Evolutionary conservation across 1,140 invertebrate species (phyloP).

Genomic region (Bombus pascuorum): DNA sequence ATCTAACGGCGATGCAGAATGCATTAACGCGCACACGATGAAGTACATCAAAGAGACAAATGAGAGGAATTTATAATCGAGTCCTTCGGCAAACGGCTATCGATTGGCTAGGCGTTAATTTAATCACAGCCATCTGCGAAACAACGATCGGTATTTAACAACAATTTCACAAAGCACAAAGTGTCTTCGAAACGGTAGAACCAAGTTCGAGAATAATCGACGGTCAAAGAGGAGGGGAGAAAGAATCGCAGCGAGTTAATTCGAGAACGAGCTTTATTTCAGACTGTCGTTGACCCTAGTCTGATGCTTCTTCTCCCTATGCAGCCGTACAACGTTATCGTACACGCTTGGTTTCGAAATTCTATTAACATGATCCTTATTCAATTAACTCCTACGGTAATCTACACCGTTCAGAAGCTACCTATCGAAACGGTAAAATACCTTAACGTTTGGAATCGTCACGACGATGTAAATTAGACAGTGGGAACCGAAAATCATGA

Average conservation of each 20-base stretch:
- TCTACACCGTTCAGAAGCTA: slow-evolving; percentile 11
- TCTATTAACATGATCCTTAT: slow-evolving; percentile 62
- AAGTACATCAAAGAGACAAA: slow-evolving; percentile 32
- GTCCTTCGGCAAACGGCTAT: slow-evolving; percentile 22
- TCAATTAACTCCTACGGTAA: slow-evolving; percentile 58
- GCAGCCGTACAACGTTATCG: slow-evolving; percentile 66
- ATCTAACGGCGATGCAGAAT: not conserved
- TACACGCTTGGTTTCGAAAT: slow-evolving; percentile 55
- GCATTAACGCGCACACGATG: not conserved
- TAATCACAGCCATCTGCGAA: not conserved
- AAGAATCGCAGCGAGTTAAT: slow-evolving; percentile 19
- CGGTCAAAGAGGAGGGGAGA: not conserved
- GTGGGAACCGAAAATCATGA: not conserved
- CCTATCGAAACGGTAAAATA: slow-evolving; percentile 8
- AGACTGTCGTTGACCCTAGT: slow-evolving; percentile 57
- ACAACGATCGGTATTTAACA: slow-evolving; percentile 24
- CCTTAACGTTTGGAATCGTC: not conserved
- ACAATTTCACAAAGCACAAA: not conserved
- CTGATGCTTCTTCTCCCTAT: slow-evolving; percentile 11
- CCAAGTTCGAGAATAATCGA: not conserved
- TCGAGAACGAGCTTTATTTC: slow-evolving; percentile 40
- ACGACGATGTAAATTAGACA: not conserved
- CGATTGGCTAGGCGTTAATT: slow-evolving; percentile 28
- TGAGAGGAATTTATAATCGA: slow-evolving; percentile 38
- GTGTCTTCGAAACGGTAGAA: not conserved